Base-by-base conservation (phyloP, 1,140 invertebrate species). In the Lordiphosa clarofinis region DNA sequence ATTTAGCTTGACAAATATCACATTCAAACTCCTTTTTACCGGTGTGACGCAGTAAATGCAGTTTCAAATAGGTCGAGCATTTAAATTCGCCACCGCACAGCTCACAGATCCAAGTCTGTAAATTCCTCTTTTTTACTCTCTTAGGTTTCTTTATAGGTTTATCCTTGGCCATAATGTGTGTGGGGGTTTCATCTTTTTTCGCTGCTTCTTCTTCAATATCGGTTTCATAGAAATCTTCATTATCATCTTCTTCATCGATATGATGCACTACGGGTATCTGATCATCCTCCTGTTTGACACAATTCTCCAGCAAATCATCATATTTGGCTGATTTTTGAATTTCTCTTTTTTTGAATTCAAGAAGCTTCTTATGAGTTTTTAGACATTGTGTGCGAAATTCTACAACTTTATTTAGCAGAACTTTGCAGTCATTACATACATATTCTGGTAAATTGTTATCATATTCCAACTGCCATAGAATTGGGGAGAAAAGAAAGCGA, bases 21-120 rank as follows among this genome's bases (percentile, higher is more conserved):
- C 74, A 79, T 11, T 62, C 75, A 5, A 66, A 56, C 11, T 73
- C 38, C 24, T 81, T 81, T 6, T 70, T 39, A 0, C 71, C 75
- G 1, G 65, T 74, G 38, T 79, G 75, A 0, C 75, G 70, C 31
- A 70, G 35, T 10, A 67, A 5, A 49, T 79, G 75, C 2, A 79
- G 24, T 15, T 79, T 79, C 0, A 79, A 39, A 33, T 81, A 70
- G 5, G 70, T 81, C 1, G 75, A 81, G 9, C 59, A 73, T 28
- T 70, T 81, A 10, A 74, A 79, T 21, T 62, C 65, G 1, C 74
- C 65, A 1, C 75, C 74, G 15, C 74, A 79, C 36, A 70, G 70
- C 7, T 81, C 75, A 46, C 74, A 79, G 37, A 81, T 46, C 74
- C 74, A 79, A 0, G 73, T 67, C 12, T 67, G 54, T 35, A 44